Evolutionary conservation across 1,140 invertebrate genomes (phyloP), one percentile per base, ranked within the genome.

Genomic region (Chrysopa pallens): DNA sequence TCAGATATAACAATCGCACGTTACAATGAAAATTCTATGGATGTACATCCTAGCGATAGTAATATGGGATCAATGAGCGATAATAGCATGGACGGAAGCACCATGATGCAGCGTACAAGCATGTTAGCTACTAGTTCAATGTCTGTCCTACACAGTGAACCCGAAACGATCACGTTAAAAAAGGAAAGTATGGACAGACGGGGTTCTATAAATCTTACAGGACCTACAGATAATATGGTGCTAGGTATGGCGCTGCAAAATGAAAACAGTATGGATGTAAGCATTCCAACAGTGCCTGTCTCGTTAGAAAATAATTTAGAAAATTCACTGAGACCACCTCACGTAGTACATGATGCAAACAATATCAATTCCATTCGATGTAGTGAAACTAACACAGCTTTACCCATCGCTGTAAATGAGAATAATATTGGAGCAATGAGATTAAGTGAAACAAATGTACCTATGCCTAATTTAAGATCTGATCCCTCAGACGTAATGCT

Each of bases 101-200:
- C 17, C 2, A 23, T 23, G 17, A 23, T 23, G 17, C 31, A 12
- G 6, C n/a, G 31, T 2, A 33, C 31, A 11, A 11, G 31, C 31
- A 33, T 33, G 31, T 6, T 23, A 23, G 17, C 17, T 23, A 23
- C 17, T 23, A 23, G 17, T 23, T 23, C 17, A 5, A 23, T 23
- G 17, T 23, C 17, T 23, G 17, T 23, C 17, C 17, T 23, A 23
- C 17, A 23, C 17, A 23, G 17, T 23, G 17, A 23, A 23, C 17
- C 17, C 17, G 17, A 23, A 23, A 65, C 47, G 38, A 50, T 65
- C 38, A 62, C 56, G 42, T 57, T 83, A 13, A 84, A 84, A 54
- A 78, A 76, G 33, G 80, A 84, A 58, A 61, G 74, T 2, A 54
- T 74, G 1, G 80, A 83, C 51, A 79, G 74, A 47, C 74, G 79